phyloP scores from a whole-genome alignment of 2,797 vertebrate species.

The Uromys caudimaculatus region DNA sequence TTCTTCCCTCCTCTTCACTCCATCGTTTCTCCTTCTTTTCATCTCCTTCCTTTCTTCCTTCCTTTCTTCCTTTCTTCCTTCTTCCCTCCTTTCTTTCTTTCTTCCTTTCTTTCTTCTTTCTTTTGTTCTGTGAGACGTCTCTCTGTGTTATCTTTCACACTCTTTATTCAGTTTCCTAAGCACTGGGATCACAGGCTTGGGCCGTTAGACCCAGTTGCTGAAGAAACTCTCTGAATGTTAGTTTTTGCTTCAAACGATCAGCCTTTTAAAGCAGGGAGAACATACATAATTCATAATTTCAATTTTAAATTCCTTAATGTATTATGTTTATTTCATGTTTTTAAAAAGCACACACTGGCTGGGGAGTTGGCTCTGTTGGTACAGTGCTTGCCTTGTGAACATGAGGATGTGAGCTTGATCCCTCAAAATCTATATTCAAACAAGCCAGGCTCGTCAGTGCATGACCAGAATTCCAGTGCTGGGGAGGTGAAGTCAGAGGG shows the following conservation, averaged over 20 bases:
- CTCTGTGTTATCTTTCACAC: background rate
- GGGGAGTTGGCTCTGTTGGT: background rate
- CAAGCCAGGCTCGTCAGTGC: background rate
- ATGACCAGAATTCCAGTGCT: background rate
- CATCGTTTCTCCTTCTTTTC: background rate
- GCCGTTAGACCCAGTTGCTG: background rate
- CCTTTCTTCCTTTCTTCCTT: too few species aligned
- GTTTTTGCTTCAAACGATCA: background rate
- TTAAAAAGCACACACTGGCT: background rate
- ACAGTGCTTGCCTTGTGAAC: background rate
- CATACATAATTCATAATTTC: slow-evolving; percentile 5
- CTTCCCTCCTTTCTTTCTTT: rapidly evolving
- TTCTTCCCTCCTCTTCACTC: background rate
- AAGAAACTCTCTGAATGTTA: background rate
- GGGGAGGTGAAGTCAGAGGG: background rate
- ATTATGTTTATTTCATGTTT: background rate
- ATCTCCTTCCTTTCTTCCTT: too few species aligned
- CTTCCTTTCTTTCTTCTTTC: too few species aligned
- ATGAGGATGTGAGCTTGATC: background rate
- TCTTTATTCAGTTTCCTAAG: background rate
- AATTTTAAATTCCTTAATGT: background rate
- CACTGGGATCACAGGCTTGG: background rate
- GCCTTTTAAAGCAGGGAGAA: background rate
- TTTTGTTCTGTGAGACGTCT: background rate
- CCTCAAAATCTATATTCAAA: background rate